Percentiles rank a stretch among this genome's conserved stretches.
Conservation (phyloP, 2,797 vertebrate genomes). For the Halcyon chelicuti region DNA sequence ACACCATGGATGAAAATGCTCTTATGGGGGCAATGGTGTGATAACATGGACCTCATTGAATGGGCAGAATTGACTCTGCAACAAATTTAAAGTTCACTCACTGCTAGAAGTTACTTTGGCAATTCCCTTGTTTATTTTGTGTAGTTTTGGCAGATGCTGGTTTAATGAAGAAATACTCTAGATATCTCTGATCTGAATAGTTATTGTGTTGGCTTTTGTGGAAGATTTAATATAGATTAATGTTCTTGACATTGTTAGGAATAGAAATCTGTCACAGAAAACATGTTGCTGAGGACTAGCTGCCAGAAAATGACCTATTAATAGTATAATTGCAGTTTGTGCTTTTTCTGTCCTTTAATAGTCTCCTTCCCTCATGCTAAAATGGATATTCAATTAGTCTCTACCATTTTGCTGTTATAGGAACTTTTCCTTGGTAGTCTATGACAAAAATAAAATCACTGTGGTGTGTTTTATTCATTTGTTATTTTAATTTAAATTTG, state of each 20-base stretch:
- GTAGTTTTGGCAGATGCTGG: neutral
- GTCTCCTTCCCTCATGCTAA: neutral
- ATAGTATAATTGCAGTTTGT: neutral
- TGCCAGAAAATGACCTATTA: neutral
- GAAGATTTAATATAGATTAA: neutral
- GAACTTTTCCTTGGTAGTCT: neutral
- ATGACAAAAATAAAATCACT: neutral
- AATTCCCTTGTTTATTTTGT: neutral
- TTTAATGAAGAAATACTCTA: neutral
- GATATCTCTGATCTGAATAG: neutral
- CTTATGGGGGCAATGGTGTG: neutral
- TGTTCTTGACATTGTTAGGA: neutral
- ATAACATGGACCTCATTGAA: neutral
- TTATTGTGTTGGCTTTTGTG: neutral
- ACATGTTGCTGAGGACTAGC: neutral
- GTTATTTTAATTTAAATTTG: neutral
- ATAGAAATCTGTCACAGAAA: neutral
- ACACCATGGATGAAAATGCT: neutral
- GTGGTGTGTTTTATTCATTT: neutral
- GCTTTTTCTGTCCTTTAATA: neutral
- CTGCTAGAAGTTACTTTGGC: neutral
- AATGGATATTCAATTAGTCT: neutral
- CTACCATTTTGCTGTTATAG: neutral
- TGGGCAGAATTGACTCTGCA: neutral
- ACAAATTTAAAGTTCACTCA: neutral